Base-by-base conservation (phyloP, 2,888 invertebrate species). In the Netelia virgata region DNA sequence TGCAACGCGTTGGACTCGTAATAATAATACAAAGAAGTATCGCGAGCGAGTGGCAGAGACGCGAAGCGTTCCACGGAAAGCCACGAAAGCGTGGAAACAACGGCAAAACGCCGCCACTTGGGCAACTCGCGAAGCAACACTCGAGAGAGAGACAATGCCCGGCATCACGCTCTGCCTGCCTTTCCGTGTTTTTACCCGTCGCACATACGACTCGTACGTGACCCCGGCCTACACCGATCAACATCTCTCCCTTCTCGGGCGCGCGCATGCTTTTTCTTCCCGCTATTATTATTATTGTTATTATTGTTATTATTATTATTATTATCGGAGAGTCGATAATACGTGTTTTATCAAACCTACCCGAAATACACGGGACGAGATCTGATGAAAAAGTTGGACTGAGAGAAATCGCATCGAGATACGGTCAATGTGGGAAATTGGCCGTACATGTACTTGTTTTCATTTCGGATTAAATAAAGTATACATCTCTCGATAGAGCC, bases 61-160 rank as follows among this genome's bases (percentile, higher is more conserved):
- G 41, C 36, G n/a, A 64, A n/a, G 75, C 84, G 85, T 87, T 88
- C 87, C 85, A 85, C 84, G 88, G 90, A 91, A 89, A 93, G 90
- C 92, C 91, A 93, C 90, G 93, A 93, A 93, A 93, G 93, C 93
- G 93, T 93, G 93, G 93, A 93, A 93, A 92, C 90, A 92, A 93
- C 36, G 36, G 91, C 53, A 68, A 78, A 36, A 69, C n/a, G 6
- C 78, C 57, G 74, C 91, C 90, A 91, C 93, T 93, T 92, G 90
- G 84, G 93, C 92, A 93, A 93, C 86, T 50, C 59, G 41, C 63
- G 43, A 61, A 61, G 47, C 36, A 16, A 43, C 16, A 41, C 18
- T 20, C 20, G 50, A 70, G 73, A 79, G 88, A 87, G 85, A 91
- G 90, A 93, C 93, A 93, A 93, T 93, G 89, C 90, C 93, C 93